phyloP scores from a whole-genome alignment of 2,888 invertebrate species.

The Andrena chrysosceles region DNA sequence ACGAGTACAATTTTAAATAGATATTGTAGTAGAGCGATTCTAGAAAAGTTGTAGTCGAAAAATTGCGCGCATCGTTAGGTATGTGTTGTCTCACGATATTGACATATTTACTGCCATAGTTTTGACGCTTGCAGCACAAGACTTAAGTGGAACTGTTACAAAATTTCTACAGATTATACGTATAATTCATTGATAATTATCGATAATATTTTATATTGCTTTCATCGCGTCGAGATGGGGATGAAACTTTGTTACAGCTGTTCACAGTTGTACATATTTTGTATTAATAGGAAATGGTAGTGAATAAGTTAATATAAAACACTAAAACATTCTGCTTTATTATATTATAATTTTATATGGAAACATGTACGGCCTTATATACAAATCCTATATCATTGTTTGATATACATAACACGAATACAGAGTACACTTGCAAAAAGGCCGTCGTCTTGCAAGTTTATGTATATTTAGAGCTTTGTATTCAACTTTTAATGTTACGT shows the following conservation, averaged over 20 bases:
- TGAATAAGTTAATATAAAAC: constrained; percentile 64
- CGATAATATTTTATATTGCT: constrained; percentile 12
- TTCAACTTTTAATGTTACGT: constrained; percentile 30
- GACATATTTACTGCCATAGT: constrained; percentile 66
- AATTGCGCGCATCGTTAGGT: constrained; percentile 22
- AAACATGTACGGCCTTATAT: constrained; percentile 39
- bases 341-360: constrained; percentile 40
- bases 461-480: constrained; percentile 25
- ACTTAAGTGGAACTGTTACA: constrained; percentile 4
- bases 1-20: constrained; percentile 33
- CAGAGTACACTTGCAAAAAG: constrained; percentile 27
- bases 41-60: constrained; percentile 22
- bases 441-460: not conserved
- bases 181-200: constrained; percentile 12
- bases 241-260: constrained; percentile 25
- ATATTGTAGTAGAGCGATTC: constrained; percentile 34
- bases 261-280: constrained; percentile 7
- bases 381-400: constrained; percentile 42
- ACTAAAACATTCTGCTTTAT: constrained; percentile 42
- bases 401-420: constrained; percentile 18
- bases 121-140: constrained; percentile 25
- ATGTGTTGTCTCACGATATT: constrained; percentile 47
- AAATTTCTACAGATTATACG: constrained; percentile 4
- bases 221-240: not conserved
- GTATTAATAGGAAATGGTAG: constrained; percentile 48